Percentiles rank a stretch among this genome's conserved stretches.
Evolutionary conservation across 1,140 invertebrate species (phyloP).

Genomic region (Zophobas morio): DNA sequence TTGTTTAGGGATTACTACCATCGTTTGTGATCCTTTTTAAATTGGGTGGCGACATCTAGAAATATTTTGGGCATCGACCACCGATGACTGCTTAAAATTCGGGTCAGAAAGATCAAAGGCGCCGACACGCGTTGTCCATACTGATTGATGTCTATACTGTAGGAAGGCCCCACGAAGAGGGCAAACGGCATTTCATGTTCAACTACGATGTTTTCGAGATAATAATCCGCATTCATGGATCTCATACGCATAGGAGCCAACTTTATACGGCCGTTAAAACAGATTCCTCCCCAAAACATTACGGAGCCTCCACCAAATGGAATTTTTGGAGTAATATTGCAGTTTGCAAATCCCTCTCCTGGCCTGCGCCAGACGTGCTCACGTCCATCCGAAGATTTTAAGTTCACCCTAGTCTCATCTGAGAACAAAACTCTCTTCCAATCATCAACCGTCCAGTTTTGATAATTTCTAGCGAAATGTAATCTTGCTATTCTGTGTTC

Average conservation of each 20-base stretch:
- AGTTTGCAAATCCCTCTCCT: constrained; percentile 6
- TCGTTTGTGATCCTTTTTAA: too few relatives aligned
- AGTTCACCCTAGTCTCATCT: constrained; percentile 54
- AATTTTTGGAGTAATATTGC: constrained; percentile 41
- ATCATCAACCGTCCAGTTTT: constrained; percentile 40
- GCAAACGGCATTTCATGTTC: too few relatives aligned
- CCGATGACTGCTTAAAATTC: too few relatives aligned
- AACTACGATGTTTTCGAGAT: background rate
- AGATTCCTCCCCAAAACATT: constrained; percentile 13
- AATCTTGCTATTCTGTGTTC: constrained; percentile 51
- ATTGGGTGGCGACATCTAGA: too few relatives aligned
- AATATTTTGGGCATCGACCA: too few relatives aligned
- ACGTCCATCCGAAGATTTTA: background rate
- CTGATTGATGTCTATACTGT: too few relatives aligned
- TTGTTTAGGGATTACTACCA: too few relatives aligned
- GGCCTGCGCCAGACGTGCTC: background rate
- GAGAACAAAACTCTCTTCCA: constrained; percentile 53
- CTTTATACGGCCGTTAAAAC: constrained; percentile 22
- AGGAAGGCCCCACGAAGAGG: too few relatives aligned
- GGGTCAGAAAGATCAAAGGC: too few relatives aligned
- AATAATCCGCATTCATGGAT: constrained; percentile 11
- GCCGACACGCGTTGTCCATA: too few relatives aligned
- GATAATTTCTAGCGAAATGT: constrained; percentile 50
- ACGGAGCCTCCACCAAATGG: background rate
- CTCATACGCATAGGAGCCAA: constrained; percentile 17